Conservation (phyloP, 2,797 vertebrate genomes). For the Sarcoramphus papa region DNA sequence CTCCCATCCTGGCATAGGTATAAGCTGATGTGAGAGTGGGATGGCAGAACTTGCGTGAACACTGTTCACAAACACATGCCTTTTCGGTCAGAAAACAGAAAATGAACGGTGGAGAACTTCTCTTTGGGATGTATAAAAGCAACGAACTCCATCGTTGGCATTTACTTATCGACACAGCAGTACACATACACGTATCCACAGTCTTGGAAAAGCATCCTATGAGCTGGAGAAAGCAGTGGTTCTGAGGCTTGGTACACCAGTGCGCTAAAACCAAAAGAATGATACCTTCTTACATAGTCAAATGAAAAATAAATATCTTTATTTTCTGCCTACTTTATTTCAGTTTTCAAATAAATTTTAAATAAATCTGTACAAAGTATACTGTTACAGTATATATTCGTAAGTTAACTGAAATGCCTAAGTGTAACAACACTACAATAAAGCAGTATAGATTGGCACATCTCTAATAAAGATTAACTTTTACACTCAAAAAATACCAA, state of each 20-base stretch:
- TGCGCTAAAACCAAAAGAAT: slow-evolving; percentile 76
- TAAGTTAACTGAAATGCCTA: slow-evolving; percentile 76
- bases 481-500: slow-evolving; percentile 72
- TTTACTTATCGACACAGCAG: slow-evolving; percentile 58
- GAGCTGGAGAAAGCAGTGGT: slow-evolving; percentile 63
- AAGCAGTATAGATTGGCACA: slow-evolving; percentile 80
- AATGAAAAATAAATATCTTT: slow-evolving; percentile 83
- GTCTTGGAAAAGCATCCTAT: slow-evolving; percentile 62
- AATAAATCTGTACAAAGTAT: slow-evolving; percentile 82
- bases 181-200: slow-evolving; percentile 55
- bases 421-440: slow-evolving; percentile 79
- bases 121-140: slow-evolving; percentile 62
- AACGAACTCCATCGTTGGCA: slow-evolving; percentile 61
- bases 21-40: slow-evolving; percentile 60
- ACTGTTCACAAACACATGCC: slow-evolving; percentile 51
- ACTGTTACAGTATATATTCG: slow-evolving; percentile 80
- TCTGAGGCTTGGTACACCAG: slow-evolving; percentile 64
- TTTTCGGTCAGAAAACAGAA: slow-evolving; percentile 64
- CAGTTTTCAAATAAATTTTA: slow-evolving; percentile 80
- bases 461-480: slow-evolving; percentile 80
- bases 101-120: slow-evolving; percentile 50
- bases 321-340: slow-evolving; percentile 81
- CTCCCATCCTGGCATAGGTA: slow-evolving; percentile 54
- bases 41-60: slow-evolving; percentile 46
- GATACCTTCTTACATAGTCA: slow-evolving; percentile 78